These are phyloP conservation scores for Apamea crenata DNA, from an alignment of 2,888 invertebrate genomes.

Conservation along the genomic window DNA sequence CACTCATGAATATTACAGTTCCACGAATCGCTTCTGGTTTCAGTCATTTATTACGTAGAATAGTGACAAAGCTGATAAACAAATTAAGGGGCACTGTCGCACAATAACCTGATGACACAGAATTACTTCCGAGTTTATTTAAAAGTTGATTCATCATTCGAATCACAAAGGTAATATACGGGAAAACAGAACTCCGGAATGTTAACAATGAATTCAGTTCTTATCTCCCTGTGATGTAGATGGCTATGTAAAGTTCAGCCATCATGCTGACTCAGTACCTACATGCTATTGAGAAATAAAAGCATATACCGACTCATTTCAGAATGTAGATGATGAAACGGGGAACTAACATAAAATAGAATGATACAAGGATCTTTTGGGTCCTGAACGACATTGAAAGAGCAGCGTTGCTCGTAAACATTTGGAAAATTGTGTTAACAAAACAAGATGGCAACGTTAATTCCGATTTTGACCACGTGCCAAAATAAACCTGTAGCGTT, in stretches of 20 bases:
- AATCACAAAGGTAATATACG: neutral
- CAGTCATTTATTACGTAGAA: neutral
- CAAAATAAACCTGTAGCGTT: neutral
- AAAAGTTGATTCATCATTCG: slow-evolving; percentile 2
- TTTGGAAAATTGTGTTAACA: neutral
- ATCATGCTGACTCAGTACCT: slow-evolving; percentile 34
- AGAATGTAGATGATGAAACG: neutral
- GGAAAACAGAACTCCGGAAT: neutral
- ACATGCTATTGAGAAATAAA: slow-evolving; percentile 6
- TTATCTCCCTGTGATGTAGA: slow-evolving; percentile 3
- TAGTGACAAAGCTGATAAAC: neutral
- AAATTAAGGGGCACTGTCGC: neutral
- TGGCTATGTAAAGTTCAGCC: neutral
- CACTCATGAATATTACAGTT: neutral
- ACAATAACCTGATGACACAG: neutral
- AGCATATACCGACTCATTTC: neutral
- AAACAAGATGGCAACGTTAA: neutral
- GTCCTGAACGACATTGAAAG: neutral
- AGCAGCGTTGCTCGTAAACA: neutral
- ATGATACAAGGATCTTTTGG: neutral
- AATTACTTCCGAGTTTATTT: neutral
- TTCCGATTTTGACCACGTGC: neutral
- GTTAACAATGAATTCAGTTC: neutral
- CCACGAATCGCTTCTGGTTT: neutral
- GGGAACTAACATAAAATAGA: neutral